These are phyloP conservation scores for Coptodon rendalli DNA, from an alignment of 2,113 vertebrate genomes.

Conservation along the genomic window DNA sequence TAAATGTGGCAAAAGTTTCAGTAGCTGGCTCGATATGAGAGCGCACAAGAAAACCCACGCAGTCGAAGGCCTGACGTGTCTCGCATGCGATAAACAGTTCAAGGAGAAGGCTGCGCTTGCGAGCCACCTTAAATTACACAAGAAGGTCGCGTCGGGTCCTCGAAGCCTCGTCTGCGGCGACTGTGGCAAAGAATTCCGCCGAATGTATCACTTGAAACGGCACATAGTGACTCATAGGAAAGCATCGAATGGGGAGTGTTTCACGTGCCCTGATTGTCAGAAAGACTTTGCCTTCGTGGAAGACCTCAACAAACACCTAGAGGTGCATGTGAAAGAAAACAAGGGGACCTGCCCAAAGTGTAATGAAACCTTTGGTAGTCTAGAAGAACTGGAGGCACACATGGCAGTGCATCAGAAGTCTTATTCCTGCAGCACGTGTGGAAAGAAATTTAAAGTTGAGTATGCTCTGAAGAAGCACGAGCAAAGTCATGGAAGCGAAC, in stretches of 20 bases:
- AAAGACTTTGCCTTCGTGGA: slow-evolving; percentile 39
- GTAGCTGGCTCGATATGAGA: slow-evolving; percentile 47
- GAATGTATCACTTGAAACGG: slow-evolving; percentile 53
- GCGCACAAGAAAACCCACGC: slow-evolving; percentile 41
- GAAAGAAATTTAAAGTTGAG: slow-evolving; percentile 58
- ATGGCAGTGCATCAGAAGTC: slow-evolving; percentile 38
- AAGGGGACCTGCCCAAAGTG: slow-evolving; percentile 55
- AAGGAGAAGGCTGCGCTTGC: slow-evolving; percentile 16
- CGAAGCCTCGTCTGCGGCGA: slow-evolving; percentile 37
- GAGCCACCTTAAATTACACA: slow-evolving; percentile 42
- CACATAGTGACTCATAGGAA: slow-evolving; percentile 50
- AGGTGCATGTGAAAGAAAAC: slow-evolving; percentile 47
- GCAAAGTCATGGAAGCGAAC: slow-evolving; percentile 27
- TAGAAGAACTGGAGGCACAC: slow-evolving; percentile 49
- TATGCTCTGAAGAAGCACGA: slow-evolving; percentile 57
- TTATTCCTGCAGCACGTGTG: slow-evolving; percentile 45
- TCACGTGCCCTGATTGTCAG: slow-evolving; percentile 47
- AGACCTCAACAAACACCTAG: slow-evolving; percentile 56
- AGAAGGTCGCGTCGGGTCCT: neutral
- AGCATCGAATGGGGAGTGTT: neutral
- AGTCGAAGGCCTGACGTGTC: slow-evolving; percentile 20
- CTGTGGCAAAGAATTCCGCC: slow-evolving; percentile 55
- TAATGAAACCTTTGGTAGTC: slow-evolving; percentile 19
- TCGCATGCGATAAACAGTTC: slow-evolving; percentile 49
- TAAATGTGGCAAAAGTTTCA: slow-evolving; percentile 34